phyloP scores from a whole-genome alignment of 1,140 invertebrate genomes.

The Latrodectus geometricus region DNA sequence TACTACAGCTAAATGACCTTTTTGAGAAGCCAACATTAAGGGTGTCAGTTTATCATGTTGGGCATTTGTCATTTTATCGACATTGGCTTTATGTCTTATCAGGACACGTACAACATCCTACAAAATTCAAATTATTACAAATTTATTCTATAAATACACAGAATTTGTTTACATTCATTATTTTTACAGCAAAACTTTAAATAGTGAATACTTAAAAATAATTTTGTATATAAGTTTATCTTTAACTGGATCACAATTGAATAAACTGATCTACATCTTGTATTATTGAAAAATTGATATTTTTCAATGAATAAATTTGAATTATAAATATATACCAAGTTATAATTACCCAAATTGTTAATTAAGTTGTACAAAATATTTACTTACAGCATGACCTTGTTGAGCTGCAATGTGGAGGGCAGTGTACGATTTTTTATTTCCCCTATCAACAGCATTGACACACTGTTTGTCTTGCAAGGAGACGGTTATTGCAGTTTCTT shows the following conservation, averaged over 20 bases:
- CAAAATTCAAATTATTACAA: conserved; percentile 10
- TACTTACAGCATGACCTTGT: conserved; percentile 67
- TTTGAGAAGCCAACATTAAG: conserved; percentile 71
- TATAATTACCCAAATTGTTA: no score
- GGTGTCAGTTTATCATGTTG: conserved; percentile 70
- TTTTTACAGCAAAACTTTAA: no score
- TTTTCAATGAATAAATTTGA: background rate
- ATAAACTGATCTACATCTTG: background rate
- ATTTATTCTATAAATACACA: no score
- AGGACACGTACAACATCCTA: conserved; percentile 69
- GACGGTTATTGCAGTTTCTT: conserved; percentile 57
- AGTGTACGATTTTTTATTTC: conserved; percentile 63
- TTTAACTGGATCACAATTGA: no score
- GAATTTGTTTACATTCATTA: no score
- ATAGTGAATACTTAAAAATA: no score
- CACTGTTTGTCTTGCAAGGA: conserved; percentile 57
- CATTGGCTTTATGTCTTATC: conserved; percentile 69
- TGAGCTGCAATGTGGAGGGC: conserved; percentile 64
- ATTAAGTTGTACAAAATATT: background rate
- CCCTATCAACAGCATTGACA: conserved; percentile 55
- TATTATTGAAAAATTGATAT: background rate
- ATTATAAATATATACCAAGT: no score
- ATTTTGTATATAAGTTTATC: no score
- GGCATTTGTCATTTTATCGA: conserved; percentile 69
- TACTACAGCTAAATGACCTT: conserved; percentile 70